phyloP scores from a whole-genome alignment of 2,888 invertebrate species.

The Eupithecia exiguata region DNA sequence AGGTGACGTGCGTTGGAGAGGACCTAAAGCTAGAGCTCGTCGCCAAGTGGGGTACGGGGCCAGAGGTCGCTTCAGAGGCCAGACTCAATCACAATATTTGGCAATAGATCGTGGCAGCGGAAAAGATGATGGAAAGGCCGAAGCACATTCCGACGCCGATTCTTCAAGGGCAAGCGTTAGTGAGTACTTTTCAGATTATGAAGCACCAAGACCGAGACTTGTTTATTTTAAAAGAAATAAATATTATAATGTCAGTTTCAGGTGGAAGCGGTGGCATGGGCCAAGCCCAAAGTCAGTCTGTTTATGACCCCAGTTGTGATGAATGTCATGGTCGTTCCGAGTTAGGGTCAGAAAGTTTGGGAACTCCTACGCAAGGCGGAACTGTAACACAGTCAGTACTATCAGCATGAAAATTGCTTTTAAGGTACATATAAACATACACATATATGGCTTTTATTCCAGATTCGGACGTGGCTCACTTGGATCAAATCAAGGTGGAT shows the following conservation, averaged over 20 bases:
- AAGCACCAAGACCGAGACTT: background rate
- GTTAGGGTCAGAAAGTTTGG: constrained; percentile 58
- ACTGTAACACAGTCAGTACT: constrained; percentile 45
- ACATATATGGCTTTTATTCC: constrained; percentile 30
- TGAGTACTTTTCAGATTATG: constrained; percentile 74
- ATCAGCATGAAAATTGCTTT: background rate
- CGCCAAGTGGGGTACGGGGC: constrained; percentile 56
- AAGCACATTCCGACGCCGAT: constrained; percentile 90
- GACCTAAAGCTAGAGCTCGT: constrained; percentile 49
- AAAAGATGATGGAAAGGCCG: constrained; percentile 89
- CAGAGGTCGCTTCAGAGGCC: constrained; percentile 86
- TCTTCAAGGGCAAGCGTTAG: constrained; percentile 88
- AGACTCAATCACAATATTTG: constrained; percentile 93
- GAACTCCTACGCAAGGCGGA: constrained; percentile 46
- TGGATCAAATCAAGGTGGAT: constrained; percentile 34
- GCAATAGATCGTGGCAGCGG: constrained; percentile 80
- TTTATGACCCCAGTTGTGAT: constrained; percentile 87
- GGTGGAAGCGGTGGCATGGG: constrained; percentile 93
- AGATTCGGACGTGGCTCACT: constrained; percentile 36
- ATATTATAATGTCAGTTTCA: constrained; percentile 62
- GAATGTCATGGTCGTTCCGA: constrained; percentile 81
- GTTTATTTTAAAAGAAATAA: background rate
- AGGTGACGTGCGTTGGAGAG: constrained; percentile 20
- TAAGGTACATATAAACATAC: background rate
- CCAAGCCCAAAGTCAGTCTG: constrained; percentile 93